Evolutionary conservation across 2,113 vertebrate genomes (phyloP).

Genomic region (Lagenorhynchus albirostris): DNA sequence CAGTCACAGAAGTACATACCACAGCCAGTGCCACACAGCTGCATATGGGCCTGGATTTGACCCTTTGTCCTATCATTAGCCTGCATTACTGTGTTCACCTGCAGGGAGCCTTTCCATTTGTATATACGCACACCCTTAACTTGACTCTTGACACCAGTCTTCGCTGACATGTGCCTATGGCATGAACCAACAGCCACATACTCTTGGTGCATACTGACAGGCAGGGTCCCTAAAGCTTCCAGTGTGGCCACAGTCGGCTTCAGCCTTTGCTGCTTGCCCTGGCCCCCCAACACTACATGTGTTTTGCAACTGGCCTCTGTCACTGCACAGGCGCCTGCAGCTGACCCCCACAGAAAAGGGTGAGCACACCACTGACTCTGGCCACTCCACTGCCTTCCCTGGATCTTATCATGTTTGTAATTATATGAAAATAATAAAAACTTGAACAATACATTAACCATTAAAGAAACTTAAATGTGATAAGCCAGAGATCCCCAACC

Average conservation of each 20-base stretch:
- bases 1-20: neutral
- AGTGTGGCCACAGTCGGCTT: neutral
- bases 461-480: neutral
- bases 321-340: neutral
- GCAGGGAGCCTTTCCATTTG: neutral
- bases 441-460: neutral
- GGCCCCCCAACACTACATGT: neutral
- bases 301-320: neutral
- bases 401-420: neutral
- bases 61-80: neutral
- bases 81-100: neutral
- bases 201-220: neutral
- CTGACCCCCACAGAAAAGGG: neutral
- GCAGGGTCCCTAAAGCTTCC: neutral
- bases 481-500: neutral
- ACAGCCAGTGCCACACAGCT: neutral
- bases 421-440: neutral
- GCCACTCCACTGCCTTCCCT: neutral
- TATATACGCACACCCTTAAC: neutral
- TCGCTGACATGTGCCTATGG: neutral
- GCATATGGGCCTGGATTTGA: neutral
- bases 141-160: neutral
- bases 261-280: neutral
- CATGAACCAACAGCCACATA: neutral
- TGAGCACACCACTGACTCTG: neutral